Base-by-base conservation (phyloP, 30 jellyfish, hydroid and myxozoan species). In the Turritopsis dohrnii region DNA sequence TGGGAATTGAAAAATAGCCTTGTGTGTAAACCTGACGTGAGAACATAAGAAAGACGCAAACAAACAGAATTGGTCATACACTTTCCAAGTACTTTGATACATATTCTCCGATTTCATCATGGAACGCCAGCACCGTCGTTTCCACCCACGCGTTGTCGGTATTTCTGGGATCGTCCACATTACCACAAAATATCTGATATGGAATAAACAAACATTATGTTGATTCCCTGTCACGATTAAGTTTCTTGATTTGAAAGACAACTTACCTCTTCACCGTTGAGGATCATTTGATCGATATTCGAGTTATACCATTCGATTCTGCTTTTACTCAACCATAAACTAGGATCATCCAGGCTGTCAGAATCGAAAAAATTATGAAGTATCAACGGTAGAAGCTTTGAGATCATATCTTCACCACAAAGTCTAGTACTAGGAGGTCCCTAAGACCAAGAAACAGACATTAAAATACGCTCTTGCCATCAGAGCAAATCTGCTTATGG, bases 131-230 rank as follows among this genome's bases (percentile, higher is more conserved):
- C 13, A 89, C 85, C 22, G 24, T 79, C 30, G 88, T 83, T 60
- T 84, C 96, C 25, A 89, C 75, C 96, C 96, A 89, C 1, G 96
- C 85, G 84, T 89, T 89, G 29, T 89, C 96, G 3, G 96, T 83
- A 31, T 89, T 89, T 29, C 96, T 79, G 53, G 90, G 21, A 81
- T 89, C 96, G 74, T 83, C 92, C 65, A 83, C 74, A 19, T 73
- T 76, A 22, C 24, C 54, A 22, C 85, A 75, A 17, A 88, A 69
- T 23, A 69, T 69, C 77, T 69, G 60, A 13, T 3, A 41, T 3
- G 60, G 13, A 41, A 41, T 5, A 41, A 41, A 41, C 60, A 41
- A 41, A 41, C 5, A 41, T 41, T 41, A 13, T 41, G 60, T 41
- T 41, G 5, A 5, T 3, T 41, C 60, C 5, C 13, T 5, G 60